Evolutionary conservation across 2,797 vertebrate species (phyloP).

Genomic region (Cetoscarus ocellatus): DNA sequence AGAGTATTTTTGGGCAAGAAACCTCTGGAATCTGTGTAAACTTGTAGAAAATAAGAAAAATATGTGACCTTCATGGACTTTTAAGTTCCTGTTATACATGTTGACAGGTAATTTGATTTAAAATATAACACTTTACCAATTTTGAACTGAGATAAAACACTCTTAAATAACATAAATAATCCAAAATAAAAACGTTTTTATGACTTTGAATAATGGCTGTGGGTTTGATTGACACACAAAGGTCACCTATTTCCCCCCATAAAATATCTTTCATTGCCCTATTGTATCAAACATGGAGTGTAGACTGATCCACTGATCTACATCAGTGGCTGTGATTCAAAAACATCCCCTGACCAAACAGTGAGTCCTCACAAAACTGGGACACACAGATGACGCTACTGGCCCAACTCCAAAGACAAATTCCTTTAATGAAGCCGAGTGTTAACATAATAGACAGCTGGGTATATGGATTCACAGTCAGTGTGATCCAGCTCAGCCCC

Average conservation of each 20-base stretch:
- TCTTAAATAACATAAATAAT: too few relatives aligned
- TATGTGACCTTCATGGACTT: too few relatives aligned
- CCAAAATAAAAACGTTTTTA: too few relatives aligned
- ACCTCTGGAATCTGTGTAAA: too few relatives aligned
- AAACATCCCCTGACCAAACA: slow-evolving; percentile 42
- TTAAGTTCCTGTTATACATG: too few relatives aligned
- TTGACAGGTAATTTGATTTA: too few relatives aligned
- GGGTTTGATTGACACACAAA: neutral
- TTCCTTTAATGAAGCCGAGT: slow-evolving; percentile 32
- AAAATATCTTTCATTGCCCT: neutral
- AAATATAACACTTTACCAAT: too few relatives aligned
- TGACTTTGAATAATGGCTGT: too few relatives aligned
- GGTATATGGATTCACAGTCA: slow-evolving; percentile 30
- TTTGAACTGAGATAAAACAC: too few relatives aligned
- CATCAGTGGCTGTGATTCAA: slow-evolving; percentile 36
- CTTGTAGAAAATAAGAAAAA: too few relatives aligned
- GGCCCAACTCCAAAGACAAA: slow-evolving; percentile 44
- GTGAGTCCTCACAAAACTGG: slow-evolving; percentile 38
- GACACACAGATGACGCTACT: slow-evolving; percentile 50
- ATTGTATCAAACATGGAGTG: neutral
- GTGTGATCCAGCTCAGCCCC: slow-evolving; percentile 2
- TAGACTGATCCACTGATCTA: slow-evolving; percentile 18
- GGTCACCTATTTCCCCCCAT: neutral
- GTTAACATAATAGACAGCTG: slow-evolving; percentile 36
- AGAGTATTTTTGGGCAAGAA: too few relatives aligned